A percentile compares a stretch with the other conserved stretches of the same genome.
Conservation (phyloP, 2,113 vertebrate species). For the Oncorhynchus gorbuscha region DNA sequence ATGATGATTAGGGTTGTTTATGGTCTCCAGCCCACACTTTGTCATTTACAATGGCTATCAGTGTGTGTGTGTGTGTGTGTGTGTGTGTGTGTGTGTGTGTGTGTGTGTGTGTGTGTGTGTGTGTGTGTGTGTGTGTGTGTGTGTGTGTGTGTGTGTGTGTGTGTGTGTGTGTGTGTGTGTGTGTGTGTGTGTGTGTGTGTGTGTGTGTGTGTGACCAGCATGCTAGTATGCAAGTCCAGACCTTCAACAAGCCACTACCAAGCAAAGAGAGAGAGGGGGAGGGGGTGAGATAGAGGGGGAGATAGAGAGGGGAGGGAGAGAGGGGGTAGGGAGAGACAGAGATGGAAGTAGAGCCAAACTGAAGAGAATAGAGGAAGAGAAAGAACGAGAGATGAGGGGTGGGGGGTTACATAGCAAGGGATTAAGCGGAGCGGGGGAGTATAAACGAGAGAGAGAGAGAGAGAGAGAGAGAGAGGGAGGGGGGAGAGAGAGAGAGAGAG, state of each 20-base stretch:
- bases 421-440: no score
- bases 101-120: no score
- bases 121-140: no score
- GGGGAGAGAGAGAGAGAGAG: not conserved
- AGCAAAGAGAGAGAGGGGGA: not conserved
- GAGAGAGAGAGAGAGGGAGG: no score
- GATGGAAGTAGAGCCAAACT: not conserved
- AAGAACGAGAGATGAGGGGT: not conserved
- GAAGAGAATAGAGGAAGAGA: not conserved
- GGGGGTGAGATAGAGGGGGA: not conserved
- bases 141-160: not conserved
- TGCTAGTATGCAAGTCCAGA: not conserved
- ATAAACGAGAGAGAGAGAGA: no score
- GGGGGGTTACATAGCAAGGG: not conserved
- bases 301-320: not conserved
- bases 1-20: constrained; percentile 66
- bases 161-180: not conserved
- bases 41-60: constrained; percentile 41
- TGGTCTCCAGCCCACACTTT: constrained; percentile 47
- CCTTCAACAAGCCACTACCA: not conserved
- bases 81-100: no score
- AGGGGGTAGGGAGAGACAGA: not conserved
- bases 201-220: not conserved
- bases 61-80: not conserved
- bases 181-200: not conserved